Base-by-base conservation (phyloP, 2,888 invertebrate genomes). In the Oxytorus armatus region DNA sequence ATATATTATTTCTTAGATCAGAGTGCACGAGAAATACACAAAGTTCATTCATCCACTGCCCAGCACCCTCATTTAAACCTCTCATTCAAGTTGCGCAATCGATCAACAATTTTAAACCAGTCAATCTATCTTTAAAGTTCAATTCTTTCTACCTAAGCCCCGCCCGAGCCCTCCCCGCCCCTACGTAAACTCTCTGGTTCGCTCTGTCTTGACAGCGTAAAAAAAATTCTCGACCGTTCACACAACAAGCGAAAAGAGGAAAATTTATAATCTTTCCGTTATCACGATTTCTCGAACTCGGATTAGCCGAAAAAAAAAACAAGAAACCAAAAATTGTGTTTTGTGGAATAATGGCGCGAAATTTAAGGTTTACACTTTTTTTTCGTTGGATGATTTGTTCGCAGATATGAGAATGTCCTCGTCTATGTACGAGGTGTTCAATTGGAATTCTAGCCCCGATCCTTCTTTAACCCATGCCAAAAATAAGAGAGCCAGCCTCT, bases 391-490 rank as follows among this genome's bases (percentile, higher is more conserved):
- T 81, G 84, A 83, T 90, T 88, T 91, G 89, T 92, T 93, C 93
- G 85, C 94, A 94, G 94, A 94, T 93, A 92, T 93, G 92, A 93
- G 94, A 93, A 94, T 94, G 93, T 94, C 95, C 92, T 94, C 95
- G 92, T 95, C 95, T 91, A 95, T 95, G 94, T 95, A 95, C 93
- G 95, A 95, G 93, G 95, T 95, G 89, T 95, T 95, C 92, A 94
- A 95, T 93, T 95, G 95, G 95, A 94, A 92, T 89, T 88, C 90
- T 90, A 89, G 90, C 86, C 89, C 92, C 86, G 91, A 92, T 88
- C 89, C 92, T 88, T 89, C 89, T 85, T 86, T 91, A 90, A 91
- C 89, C 87, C 89, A 91, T 85, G 91, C 88, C 86, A 91, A 90
- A 90, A 89, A 87, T 89, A 91, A 91, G 88, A 91, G 91, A 90